These are phyloP conservation scores for Cnemophilus loriae DNA, from an alignment of 2,113 vertebrate genomes.

Conservation along the genomic window DNA sequence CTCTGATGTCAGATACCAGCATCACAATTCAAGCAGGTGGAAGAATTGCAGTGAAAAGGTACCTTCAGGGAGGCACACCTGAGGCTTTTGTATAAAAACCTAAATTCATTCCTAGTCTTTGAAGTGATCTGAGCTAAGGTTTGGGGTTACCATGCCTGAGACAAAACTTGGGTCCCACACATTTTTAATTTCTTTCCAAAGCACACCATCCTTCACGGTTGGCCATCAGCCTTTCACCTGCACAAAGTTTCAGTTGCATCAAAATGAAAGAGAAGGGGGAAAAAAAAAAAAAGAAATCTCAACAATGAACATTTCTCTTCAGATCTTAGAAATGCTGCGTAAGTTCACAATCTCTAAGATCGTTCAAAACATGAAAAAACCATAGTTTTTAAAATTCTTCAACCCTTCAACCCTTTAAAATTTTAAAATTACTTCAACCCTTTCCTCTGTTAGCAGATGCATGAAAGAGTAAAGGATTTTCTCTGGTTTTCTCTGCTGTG, in stretches of 20 bases:
- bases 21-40: not conserved
- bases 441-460: not conserved
- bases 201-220: not conserved
- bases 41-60: not conserved
- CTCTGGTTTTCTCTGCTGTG: not conserved
- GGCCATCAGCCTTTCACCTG: not conserved
- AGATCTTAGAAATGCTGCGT: not conserved
- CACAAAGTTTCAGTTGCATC: not conserved
- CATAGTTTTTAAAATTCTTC: not conserved
- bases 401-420: too few species aligned
- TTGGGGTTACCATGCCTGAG: not conserved
- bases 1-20: constrained; percentile 16
- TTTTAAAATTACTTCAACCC: not conserved
- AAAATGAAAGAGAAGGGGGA: not conserved
- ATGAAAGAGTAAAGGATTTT: not conserved
- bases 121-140: not conserved
- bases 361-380: not conserved
- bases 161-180: not conserved
- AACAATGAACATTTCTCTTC: not conserved
- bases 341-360: not conserved
- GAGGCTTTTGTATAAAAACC: not conserved
- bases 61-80: not conserved
- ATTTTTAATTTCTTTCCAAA: not conserved
- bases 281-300: not conserved
- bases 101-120: not conserved